Percentiles rank a stretch among this genome's conserved stretches.
Evolutionary conservation across 2,888 invertebrate genomes (phyloP).

Genomic region (Entomobrya multifasciata): DNA sequence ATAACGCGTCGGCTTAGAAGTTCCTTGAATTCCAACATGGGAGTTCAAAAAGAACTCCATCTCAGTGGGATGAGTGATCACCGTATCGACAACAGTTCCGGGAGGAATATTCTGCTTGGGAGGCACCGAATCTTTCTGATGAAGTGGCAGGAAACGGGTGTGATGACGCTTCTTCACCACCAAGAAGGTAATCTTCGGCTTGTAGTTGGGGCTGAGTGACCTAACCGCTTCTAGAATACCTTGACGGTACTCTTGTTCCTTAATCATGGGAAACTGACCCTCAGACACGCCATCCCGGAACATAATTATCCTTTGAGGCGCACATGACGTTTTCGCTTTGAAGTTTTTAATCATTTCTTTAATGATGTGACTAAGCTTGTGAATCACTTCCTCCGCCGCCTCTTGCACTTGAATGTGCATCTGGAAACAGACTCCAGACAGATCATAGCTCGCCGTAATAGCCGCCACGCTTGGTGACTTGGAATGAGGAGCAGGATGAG

Average conservation of each 20-base stretch:
- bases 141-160: slow-evolving; percentile 82
- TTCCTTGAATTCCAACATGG: slow-evolving; percentile 83
- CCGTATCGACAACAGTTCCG: slow-evolving; percentile 82
- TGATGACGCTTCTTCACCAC: slow-evolving; percentile 85
- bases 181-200: slow-evolving; percentile 84
- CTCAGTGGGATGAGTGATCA: slow-evolving; percentile 83
- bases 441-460: slow-evolving; percentile 73
- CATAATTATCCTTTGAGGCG: slow-evolving; percentile 80
- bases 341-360: slow-evolving; percentile 73
- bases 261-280: slow-evolving; percentile 81
- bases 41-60: slow-evolving; percentile 83
- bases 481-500: slow-evolving; percentile 82
- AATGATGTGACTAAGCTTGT: background rate
- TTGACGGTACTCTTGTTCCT: slow-evolving; percentile 73
- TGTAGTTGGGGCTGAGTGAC: slow-evolving; percentile 83
- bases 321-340: slow-evolving; percentile 50
- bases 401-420: slow-evolving; percentile 75
- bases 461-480: slow-evolving; percentile 72
- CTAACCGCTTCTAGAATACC: slow-evolving; percentile 83
- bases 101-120: slow-evolving; percentile 82
- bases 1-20: slow-evolving; percentile 83
- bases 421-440: slow-evolving; percentile 73
- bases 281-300: slow-evolving; percentile 81
- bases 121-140: slow-evolving; percentile 83
- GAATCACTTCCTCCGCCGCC: slow-evolving; percentile 42